phyloP scores from a whole-genome alignment of 2,797 vertebrate genomes.

The Chloroceryle inda region DNA sequence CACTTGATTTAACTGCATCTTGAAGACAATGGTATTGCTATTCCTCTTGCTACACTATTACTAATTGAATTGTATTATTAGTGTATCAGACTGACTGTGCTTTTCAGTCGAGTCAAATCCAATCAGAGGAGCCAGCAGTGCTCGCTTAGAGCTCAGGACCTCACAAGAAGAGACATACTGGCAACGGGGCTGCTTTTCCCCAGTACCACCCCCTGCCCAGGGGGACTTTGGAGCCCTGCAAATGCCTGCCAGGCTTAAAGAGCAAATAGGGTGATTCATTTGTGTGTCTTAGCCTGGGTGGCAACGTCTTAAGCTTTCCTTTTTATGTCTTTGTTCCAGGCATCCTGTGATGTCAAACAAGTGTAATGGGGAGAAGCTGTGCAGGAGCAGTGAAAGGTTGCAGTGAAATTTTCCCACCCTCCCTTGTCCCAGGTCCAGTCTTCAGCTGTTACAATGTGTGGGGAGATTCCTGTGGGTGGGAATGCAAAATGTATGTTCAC shows the following conservation, averaged over 20 bases:
- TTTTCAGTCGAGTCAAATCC: background rate
- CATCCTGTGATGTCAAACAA: background rate
- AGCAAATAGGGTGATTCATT: background rate
- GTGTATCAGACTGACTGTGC: background rate
- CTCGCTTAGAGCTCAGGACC: background rate
- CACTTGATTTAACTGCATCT: background rate
- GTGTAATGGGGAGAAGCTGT: background rate
- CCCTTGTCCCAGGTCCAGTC: background rate
- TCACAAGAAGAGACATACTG: background rate
- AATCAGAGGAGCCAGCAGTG: background rate
- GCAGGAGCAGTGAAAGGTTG: background rate
- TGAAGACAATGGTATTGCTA: background rate
- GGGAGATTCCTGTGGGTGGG: background rate
- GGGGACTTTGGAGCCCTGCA: background rate
- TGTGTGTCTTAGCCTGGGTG: background rate
- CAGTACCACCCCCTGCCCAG: accelerated
- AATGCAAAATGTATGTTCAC: background rate
- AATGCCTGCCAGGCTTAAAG: background rate
- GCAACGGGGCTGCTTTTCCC: background rate
- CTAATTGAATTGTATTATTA: background rate
- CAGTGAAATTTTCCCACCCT: background rate
- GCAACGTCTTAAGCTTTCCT: background rate
- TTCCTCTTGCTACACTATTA: background rate
- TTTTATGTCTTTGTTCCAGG: background rate
- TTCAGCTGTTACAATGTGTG: background rate